phyloP scores from a whole-genome alignment of 2,113 vertebrate species.

The Pagrus major region DNA sequence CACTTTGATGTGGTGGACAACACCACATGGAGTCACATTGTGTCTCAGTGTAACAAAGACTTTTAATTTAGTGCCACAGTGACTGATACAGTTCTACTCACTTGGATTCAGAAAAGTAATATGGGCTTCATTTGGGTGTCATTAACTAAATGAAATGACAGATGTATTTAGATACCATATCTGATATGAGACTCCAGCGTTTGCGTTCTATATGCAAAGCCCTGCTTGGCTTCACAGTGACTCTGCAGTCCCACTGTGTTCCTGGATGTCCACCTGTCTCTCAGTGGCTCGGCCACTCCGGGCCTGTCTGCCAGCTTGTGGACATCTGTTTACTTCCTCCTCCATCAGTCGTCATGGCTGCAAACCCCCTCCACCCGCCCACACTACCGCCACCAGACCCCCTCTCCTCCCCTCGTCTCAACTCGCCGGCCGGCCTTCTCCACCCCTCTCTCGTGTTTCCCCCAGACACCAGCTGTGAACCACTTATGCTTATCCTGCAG shows the following conservation, averaged over 20 bases:
- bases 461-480: constrained; percentile 79
- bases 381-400: constrained; percentile 18
- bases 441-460: constrained; percentile 69
- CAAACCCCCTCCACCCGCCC: constrained; percentile 24
- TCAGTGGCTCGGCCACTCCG: constrained; percentile 58
- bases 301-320: constrained; percentile 78
- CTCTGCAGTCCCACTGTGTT: constrained; percentile 61
- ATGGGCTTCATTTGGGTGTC: constrained; percentile 6
- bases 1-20: background rate
- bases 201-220: constrained; percentile 10
- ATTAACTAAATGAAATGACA: background rate
- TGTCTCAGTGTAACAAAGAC: background rate
- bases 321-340: constrained; percentile 84
- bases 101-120: background rate
- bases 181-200: constrained; percentile 35
- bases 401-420: constrained; percentile 44
- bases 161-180: constrained; percentile 58
- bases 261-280: constrained; percentile 75
- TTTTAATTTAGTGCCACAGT: background rate
- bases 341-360: constrained; percentile 78
- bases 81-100: background rate
- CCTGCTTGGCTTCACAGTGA: constrained; percentile 41
- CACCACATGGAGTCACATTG: constrained; percentile 2
- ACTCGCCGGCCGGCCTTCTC: constrained; percentile 40
- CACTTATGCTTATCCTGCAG: constrained; percentile 75